Conservation (phyloP, 1,140 invertebrate genomes). For the Trachymyrmex cornetzi region DNA sequence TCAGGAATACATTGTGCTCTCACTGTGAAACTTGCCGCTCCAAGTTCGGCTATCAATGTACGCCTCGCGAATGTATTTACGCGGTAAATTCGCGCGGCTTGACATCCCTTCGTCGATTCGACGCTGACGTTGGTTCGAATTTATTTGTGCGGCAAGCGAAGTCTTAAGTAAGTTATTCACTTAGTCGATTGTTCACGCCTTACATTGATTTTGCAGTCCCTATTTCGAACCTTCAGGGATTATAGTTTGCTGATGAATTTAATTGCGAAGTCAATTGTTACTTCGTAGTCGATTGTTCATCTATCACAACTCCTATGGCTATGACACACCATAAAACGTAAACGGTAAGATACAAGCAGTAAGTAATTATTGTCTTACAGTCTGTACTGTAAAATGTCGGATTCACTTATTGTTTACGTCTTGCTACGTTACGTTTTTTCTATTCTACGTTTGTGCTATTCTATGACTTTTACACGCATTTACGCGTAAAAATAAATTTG, state of each 20-base stretch:
- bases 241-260: conserved; percentile 9
- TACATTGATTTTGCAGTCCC: conserved; percentile 38
- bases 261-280: conserved; percentile 25
- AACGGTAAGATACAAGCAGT: too few relatives aligned
- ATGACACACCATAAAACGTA: too few relatives aligned
- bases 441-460: too few relatives aligned
- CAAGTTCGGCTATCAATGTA: conserved; percentile 61
- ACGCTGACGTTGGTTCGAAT: conserved; percentile 33
- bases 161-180: conserved; percentile 54
- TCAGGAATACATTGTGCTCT: conserved; percentile 52
- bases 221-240: neutral
- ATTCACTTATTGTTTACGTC: too few relatives aligned
- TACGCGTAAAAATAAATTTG: neutral
- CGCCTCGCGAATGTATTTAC: conserved; percentile 38
- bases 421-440: too few relatives aligned
- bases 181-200: conserved; percentile 44
- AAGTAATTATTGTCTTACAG: too few relatives aligned
- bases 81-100: conserved; percentile 39
- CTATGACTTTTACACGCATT: too few relatives aligned
- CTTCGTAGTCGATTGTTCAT: neutral
- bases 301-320: neutral
- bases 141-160: conserved; percentile 45
- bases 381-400: too few relatives aligned
- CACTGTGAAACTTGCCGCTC: conserved; percentile 49
- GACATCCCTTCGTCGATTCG: conserved; percentile 39